These are phyloP conservation scores for Rhyacichthys aspro DNA, from an alignment of 2,797 vertebrate genomes.

Conservation along the genomic window DNA sequence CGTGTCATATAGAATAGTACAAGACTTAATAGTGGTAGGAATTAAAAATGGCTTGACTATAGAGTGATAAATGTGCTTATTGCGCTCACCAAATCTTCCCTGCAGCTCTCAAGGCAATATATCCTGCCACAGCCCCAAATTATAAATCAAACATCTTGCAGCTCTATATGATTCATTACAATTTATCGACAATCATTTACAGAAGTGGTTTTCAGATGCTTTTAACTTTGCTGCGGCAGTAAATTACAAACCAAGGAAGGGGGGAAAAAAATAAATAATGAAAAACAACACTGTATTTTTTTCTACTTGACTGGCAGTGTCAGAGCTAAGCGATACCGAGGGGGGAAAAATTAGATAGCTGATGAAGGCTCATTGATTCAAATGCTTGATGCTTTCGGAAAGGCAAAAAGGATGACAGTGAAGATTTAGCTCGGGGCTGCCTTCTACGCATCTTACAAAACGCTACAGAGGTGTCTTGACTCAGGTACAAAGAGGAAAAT, in stretches of 20 bases:
- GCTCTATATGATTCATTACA: conserved; percentile 79
- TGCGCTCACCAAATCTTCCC: conserved; percentile 70
- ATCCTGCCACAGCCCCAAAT: conserved; percentile 68
- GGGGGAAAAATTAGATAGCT: conserved; percentile 66
- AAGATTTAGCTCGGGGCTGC: conserved; percentile 59
- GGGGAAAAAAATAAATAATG: conserved; percentile 20
- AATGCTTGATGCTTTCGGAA: conserved; percentile 74
- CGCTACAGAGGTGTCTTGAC: conserved; percentile 37
- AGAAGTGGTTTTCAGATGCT: conserved; percentile 79
- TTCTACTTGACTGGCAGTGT: conserved; percentile 59
- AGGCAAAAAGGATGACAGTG: conserved; percentile 61
- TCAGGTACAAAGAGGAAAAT: conserved; percentile 43
- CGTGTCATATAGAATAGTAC: conserved; percentile 50
- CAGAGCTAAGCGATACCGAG: conserved; percentile 59
- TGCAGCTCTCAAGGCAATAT: conserved; percentile 69
- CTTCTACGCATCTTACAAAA: conserved; percentile 41
- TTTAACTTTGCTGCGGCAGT: conserved; percentile 74
- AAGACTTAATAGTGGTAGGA: conserved; percentile 55
- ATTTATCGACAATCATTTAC: conserved; percentile 81
- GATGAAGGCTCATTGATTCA: conserved; percentile 76
- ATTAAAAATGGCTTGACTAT: conserved; percentile 66
- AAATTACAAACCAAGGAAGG: conserved; percentile 70
- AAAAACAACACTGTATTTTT: conserved; percentile 65
- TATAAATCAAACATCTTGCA: conserved; percentile 79
- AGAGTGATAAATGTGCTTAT: conserved; percentile 73